Evolutionary conservation across 2,113 vertebrate species (phyloP).

Genomic region (Gymnogyps californianus): DNA sequence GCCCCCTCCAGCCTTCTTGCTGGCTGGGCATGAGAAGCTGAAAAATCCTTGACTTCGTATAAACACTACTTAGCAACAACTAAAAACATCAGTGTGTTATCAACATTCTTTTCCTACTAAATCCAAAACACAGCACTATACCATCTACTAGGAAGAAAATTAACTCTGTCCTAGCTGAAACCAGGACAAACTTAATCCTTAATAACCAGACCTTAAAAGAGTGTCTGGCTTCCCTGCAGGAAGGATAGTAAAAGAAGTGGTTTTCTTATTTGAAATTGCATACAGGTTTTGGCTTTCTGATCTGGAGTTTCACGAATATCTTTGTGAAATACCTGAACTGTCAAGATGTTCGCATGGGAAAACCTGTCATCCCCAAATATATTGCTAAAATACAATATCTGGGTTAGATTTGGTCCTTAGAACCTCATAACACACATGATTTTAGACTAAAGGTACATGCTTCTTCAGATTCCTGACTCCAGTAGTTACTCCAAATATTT

Average conservation of each 20-base stretch:
- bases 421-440: neutral
- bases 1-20: no score
- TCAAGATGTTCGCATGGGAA: neutral
- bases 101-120: no score
- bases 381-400: neutral
- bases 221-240: neutral
- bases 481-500: neutral
- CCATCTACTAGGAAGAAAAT: no score
- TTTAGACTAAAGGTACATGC: neutral
- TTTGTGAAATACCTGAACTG: neutral
- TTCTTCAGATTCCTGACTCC: neutral
- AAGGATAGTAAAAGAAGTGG: neutral
- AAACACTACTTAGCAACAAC: no score
- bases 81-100: no score
- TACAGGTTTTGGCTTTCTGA: neutral
- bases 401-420: neutral
- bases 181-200: neutral
- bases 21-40: no score
- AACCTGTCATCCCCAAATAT: neutral
- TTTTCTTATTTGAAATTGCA: neutral
- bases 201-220: neutral
- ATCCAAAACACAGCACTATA: no score
- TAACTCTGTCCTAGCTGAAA: no score
- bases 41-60: no score
- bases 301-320: neutral